Conservation (phyloP, 2,113 vertebrate species). For the Synodontis membranacea region DNA sequence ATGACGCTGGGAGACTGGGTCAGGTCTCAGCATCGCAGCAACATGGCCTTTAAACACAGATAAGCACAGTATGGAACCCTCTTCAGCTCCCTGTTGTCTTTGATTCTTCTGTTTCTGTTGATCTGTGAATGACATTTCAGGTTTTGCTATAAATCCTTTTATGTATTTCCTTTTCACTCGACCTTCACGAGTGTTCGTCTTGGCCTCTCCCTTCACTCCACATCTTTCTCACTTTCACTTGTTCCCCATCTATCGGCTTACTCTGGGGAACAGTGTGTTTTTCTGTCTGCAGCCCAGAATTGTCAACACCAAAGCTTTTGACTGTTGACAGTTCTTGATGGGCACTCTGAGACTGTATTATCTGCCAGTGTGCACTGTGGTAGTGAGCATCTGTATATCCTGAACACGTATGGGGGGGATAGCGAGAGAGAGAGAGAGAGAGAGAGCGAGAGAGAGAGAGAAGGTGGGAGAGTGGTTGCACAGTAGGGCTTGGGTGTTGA, state of each 20-base stretch:
- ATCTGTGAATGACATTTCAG: conserved; percentile 6
- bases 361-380: conserved; percentile 27
- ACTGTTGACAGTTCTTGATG: conserved; percentile 48
- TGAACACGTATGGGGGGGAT: conserved; percentile 16
- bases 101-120: conserved; percentile 10
- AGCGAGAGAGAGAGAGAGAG: conserved; percentile 41
- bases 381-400: background rate
- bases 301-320: conserved; percentile 47
- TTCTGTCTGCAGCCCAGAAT: conserved; percentile 30
- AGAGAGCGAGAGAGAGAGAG: conserved; percentile 22
- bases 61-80: conserved; percentile 33
- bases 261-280: conserved; percentile 51
- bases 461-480: conserved; percentile 33
- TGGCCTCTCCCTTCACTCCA: conserved; percentile 39
- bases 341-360: conserved; percentile 44
- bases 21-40: conserved; percentile 67
- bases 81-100: conserved; percentile 30
- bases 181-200: conserved; percentile 17
- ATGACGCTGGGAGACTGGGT: conserved; percentile 74
- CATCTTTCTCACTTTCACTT: conserved; percentile 52
- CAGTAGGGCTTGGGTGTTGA: conserved; percentile 51
- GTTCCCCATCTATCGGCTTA: conserved; percentile 42
- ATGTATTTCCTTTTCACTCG: background rate
- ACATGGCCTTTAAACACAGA: conserved; percentile 62
- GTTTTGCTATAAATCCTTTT: background rate